These are phyloP conservation scores for Phoebastria nigripes DNA, from an alignment of 2,797 vertebrate genomes.

Conservation along the genomic window DNA sequence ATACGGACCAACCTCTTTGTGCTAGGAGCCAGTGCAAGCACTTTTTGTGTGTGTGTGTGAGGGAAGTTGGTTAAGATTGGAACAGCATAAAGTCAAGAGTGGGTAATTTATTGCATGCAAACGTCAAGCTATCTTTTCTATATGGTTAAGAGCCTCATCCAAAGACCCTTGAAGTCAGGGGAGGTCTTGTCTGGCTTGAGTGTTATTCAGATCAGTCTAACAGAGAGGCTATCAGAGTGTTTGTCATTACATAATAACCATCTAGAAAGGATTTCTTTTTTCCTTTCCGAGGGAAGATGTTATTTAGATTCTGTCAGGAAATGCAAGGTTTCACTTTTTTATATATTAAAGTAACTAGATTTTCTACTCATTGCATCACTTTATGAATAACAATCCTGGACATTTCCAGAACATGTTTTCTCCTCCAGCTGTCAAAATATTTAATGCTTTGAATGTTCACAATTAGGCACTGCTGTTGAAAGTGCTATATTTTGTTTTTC, in stretches of 20 bases:
- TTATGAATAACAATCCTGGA: constrained; percentile 34
- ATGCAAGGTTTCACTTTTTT: neutral
- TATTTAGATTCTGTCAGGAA: neutral
- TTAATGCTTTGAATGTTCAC: constrained; percentile 22
- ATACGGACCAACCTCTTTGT: neutral
- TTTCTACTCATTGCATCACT: constrained; percentile 8
- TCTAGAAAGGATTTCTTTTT: neutral
- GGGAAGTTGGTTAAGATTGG: neutral
- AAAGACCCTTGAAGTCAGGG: neutral
- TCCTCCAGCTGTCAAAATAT: constrained; percentile 44
- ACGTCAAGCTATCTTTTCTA: neutral
- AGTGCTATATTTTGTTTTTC: constrained; percentile 12
- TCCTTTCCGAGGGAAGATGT: neutral
- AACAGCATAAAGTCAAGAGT: neutral
- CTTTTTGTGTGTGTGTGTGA: neutral
- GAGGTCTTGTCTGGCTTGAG: neutral
- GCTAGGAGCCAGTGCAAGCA: neutral
- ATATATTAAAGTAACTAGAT: neutral
- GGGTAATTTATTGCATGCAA: neutral
- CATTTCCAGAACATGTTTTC: constrained; percentile 33
- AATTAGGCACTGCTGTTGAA: constrained; percentile 31
- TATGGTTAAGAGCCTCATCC: neutral
- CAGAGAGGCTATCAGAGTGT: neutral
- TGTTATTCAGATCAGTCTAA: neutral
- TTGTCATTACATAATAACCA: neutral